Conservation (phyloP, 2,113 vertebrate species). For the Melanostigma gelatinosum region DNA sequence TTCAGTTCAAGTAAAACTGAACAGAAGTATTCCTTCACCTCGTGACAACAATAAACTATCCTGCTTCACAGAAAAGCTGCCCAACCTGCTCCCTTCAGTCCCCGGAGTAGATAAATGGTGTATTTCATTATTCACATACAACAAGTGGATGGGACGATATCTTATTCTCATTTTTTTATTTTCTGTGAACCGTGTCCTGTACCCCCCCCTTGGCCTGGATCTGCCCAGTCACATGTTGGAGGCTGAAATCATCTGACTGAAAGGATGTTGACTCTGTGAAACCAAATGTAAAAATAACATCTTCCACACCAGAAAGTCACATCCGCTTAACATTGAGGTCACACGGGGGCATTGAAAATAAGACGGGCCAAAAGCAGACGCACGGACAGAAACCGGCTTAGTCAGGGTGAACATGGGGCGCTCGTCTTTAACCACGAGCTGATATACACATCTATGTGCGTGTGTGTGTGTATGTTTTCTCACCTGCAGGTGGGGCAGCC, state of each 20-base stretch:
- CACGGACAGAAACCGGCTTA: neutral
- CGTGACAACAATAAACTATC: neutral
- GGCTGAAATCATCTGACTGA: constrained; percentile 57
- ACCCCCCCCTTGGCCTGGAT: constrained; percentile 31
- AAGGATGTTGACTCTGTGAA: constrained; percentile 53
- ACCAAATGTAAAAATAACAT: constrained; percentile 16
- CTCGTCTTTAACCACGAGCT: constrained; percentile 3
- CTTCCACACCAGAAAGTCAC: constrained; percentile 3
- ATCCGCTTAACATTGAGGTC: neutral
- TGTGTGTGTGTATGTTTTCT: constrained; percentile 31
- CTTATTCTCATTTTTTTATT: neutral
- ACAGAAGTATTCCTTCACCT: neutral
- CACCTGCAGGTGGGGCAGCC: constrained; percentile 99
- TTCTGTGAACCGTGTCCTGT: neutral
- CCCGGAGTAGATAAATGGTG: too few species aligned
- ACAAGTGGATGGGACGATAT: neutral
- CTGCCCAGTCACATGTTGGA: constrained; percentile 53
- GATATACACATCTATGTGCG: neutral
- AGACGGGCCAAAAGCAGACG: neutral
- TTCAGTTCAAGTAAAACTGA: constrained; percentile 1
- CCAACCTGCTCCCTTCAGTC: too few species aligned
- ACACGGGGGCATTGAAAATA: neutral
- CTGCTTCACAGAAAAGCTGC: neutral
- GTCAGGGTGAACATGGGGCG: constrained; percentile 11
- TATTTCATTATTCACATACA: neutral